These are phyloP conservation scores for Engystomops pustulosus DNA, from an alignment of 2,113 vertebrate genomes.

Conservation along the genomic window DNA sequence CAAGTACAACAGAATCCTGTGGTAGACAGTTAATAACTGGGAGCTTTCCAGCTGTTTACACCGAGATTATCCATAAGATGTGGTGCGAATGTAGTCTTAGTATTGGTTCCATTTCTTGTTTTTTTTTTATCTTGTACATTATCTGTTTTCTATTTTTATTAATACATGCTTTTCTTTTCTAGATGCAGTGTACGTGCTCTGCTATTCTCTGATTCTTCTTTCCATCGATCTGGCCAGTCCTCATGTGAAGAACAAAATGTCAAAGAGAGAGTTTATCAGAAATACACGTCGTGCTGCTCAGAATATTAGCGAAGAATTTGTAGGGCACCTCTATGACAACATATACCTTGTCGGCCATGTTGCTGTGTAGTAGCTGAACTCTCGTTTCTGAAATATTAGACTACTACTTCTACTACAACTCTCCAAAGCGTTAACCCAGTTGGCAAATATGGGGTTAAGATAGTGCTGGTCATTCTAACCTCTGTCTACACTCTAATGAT, in stretches of 20 bases:
- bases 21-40: too few species aligned
- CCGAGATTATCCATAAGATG: too few species aligned
- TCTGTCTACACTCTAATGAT: slow-evolving; percentile 75
- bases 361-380: slow-evolving; percentile 83
- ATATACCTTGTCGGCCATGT: slow-evolving; percentile 98
- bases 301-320: slow-evolving; percentile 98
- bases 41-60: too few species aligned
- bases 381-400: slow-evolving; percentile 69
- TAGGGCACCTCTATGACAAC: slow-evolving; percentile 99
- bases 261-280: slow-evolving; percentile 98
- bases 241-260: slow-evolving; percentile 99
- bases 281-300: slow-evolving; percentile 95
- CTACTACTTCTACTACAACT: slow-evolving; percentile 59
- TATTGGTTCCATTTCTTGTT: neutral
- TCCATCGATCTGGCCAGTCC: slow-evolving; percentile 97
- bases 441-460: slow-evolving; percentile 71
- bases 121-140: too few species aligned
- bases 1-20: too few species aligned
- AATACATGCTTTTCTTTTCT: slow-evolving; percentile 61
- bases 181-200: slow-evolving; percentile 98
- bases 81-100: too few species aligned
- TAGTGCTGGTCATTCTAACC: slow-evolving; percentile 77
- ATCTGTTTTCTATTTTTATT: neutral
- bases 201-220: slow-evolving; percentile 97
- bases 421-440: slow-evolving; percentile 65